Conservation (phyloP, 2,888 invertebrate genomes). For the Hydrotaea cyrtoneurina region DNA sequence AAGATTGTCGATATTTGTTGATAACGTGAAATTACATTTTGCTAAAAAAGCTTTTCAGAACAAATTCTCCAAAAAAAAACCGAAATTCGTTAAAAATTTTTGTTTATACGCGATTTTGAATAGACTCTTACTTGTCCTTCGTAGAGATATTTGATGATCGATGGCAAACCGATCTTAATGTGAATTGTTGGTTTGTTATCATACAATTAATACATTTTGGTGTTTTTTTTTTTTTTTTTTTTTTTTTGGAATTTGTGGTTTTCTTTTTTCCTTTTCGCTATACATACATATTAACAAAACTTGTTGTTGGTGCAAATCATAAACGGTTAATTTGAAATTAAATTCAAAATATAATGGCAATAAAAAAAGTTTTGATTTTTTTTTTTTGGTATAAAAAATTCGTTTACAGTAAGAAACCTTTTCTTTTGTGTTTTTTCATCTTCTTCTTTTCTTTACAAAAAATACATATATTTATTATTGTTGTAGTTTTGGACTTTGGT, state of each 20-base stretch:
- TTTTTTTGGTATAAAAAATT: slow-evolving; percentile 63
- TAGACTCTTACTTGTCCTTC: no score
- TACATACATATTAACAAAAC: neutral
- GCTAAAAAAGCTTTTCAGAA: no score
- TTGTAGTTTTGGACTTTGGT: slow-evolving; percentile 11
- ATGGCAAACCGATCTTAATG: neutral
- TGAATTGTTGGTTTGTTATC: neutral
- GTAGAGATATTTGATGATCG: slow-evolving; percentile 18
- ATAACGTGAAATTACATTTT: no score
- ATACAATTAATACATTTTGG: slow-evolving; percentile 33
- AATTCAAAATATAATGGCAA: neutral
- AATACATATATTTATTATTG: slow-evolving; percentile 21
- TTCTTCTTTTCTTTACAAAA: slow-evolving; percentile 34
- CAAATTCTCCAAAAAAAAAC: no score
- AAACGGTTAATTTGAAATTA: neutral
- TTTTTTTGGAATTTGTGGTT: slow-evolving; percentile 1
- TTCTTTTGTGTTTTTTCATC: no score
- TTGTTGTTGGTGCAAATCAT: slow-evolving; percentile 23
- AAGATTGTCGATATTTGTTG: no score
- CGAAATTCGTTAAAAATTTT: no score
- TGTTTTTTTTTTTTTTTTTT: no score
- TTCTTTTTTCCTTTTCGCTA: neutral
- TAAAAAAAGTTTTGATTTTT: slow-evolving; percentile 33
- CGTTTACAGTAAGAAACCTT: slow-evolving; percentile 68
- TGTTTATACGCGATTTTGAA: no score